Evolutionary conservation across 2,888 invertebrate genomes (phyloP), one percentile per base, ranked within the genome.

Genomic region (Scaptomyza flava): DNA sequence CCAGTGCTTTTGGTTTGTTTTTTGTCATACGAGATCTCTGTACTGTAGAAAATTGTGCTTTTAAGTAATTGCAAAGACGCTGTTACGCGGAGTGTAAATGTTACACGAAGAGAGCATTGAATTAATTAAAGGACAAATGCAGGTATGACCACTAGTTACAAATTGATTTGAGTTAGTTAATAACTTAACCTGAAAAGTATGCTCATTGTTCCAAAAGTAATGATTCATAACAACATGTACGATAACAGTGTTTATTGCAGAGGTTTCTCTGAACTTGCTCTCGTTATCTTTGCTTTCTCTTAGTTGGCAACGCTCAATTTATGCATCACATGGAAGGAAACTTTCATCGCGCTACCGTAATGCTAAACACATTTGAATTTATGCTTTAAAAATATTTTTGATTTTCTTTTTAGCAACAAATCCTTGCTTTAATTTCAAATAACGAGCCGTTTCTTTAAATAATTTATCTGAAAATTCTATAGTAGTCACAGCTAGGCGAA

Each of bases 41-140:
- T 58, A 68, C 63, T 68, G 58, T 67, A 70, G 68, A 70, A 53
- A 61, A 67, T 45, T 43, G 38, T 53, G n/a, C 63, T 84, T 73
- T 73, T 73, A 76, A 83, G 81, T 73, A 74, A 68, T 47, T 76
- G 59, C 48, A 30, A 33, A 59, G 45, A 36, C 12, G n/a, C 27
- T 38, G 48, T 51, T 45, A 33, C 45, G 52, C 30, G 42, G 34
- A 45, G 38, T 31, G 23, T 33, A 12, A 14, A 53, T 38, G 61
- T 51, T 9, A n/a, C 3, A 47, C 48, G 36, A 27, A n/a, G 27
- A 17, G 38, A 41, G n/a, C 17, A 17, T 9, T 41, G 14, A 41
- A 41, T 41, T 8, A 17, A 41, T 41, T 17, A 41, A 41, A 41
- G 17, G 8, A 17, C 4, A 41, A 41, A 41, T 41, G 41, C 41